phyloP scores from a whole-genome alignment of 2,888 invertebrate species.

The Limnephilus marmoratus region DNA sequence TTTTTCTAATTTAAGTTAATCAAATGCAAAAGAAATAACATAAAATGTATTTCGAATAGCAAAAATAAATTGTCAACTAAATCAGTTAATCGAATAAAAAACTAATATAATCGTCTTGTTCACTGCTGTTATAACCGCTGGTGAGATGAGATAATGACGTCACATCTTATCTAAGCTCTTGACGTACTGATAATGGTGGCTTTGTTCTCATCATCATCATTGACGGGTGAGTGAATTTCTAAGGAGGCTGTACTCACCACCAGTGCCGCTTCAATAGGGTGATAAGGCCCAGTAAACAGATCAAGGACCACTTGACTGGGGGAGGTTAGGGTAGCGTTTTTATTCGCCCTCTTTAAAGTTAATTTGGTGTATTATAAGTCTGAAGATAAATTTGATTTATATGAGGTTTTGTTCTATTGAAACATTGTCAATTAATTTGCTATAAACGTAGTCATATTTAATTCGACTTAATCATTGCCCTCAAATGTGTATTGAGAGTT shows the following conservation, averaged over 20 bases:
- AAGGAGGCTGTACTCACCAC: neutral
- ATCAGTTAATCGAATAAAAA: neutral
- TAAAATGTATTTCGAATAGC: neutral
- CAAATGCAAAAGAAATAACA: neutral
- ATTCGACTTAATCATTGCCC: neutral
- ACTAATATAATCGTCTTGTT: neutral
- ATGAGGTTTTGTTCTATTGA: neutral
- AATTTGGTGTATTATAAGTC: neutral
- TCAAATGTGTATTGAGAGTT: neutral
- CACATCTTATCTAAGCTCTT: slow-evolving; percentile 31
- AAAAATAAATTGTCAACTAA: neutral
- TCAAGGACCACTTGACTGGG: neutral
- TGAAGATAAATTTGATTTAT: neutral
- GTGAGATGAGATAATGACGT: slow-evolving; percentile 20
- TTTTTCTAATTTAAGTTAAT: no score
- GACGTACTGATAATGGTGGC: slow-evolving; percentile 42
- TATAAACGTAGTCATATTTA: neutral
- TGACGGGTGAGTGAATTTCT: slow-evolving; percentile 34
- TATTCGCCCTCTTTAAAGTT: neutral
- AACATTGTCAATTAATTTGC: neutral
- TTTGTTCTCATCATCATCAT: slow-evolving; percentile 40
- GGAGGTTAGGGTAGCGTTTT: neutral
- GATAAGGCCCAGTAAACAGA: slow-evolving; percentile 6
- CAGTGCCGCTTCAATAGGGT: slow-evolving; percentile 5
- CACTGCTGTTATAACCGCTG: neutral